Base-by-base conservation (phyloP, 2,888 invertebrate species). In the Mactromeris polynyma region DNA sequence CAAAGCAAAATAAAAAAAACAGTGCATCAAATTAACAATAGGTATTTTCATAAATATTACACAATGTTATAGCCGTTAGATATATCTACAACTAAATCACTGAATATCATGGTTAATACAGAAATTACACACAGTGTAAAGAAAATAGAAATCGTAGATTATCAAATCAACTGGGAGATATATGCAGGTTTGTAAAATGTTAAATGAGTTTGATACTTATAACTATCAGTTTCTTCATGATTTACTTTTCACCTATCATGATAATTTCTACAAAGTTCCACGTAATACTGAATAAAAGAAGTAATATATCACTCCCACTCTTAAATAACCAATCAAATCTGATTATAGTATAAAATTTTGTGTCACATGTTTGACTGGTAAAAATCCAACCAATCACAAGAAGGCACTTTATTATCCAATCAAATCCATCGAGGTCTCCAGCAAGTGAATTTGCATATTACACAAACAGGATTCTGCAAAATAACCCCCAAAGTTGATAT, bases 361-460 rank as follows among this genome's bases (percentile, higher is more conserved):
- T 64, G 54, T 42, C 79, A 81, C 81, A 77, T 31, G 38, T 77
- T 82, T 78, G 51, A 86, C 51, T 86, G 81, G 86, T 46, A 26
- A 77, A 33, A 19, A 73, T 82, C 82, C 82, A 14, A 54, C 83
- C n/a, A n/a, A 36, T 73, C 73, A 58, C 58, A 58, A 36, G 73
- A 73, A 36, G 73, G 31, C 46, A 51, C 51, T 46, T 31, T 46
- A 58, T 82, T 46, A 58, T 86, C 88, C 89, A 85, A 86, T 92
- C 89, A 92, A 87, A 88, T 90, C 92, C 92, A 92, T 81, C 90
- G 90, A 69, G 92, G 92, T 82, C 86, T 87, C 92, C 92, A 92
- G 90, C 92, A 92, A 82, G 90, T 89, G 83, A 90, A 89, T 90
- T 92, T 92, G 90, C 90, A 92, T 85, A 92, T 83, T 42, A 92